Evolutionary conservation across 1,140 invertebrate species (phyloP).

Genomic region (Nilaparvata lugens): DNA sequence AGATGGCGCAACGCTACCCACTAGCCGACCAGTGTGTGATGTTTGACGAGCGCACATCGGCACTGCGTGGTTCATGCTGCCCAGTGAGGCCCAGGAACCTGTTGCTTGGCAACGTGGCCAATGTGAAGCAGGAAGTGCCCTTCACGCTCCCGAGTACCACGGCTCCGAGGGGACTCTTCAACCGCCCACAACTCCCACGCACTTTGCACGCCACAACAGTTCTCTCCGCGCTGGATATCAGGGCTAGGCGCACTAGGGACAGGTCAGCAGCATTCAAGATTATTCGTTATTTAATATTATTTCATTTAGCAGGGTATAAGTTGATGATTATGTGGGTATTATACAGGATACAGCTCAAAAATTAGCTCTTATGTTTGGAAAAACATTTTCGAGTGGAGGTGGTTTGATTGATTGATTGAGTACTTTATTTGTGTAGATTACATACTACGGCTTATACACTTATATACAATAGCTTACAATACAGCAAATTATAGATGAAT

Average conservation of each 20-base stretch:
- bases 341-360: too few species aligned
- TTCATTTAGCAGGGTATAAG: too few species aligned
- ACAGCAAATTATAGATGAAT: too few species aligned
- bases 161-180: constrained; percentile 28
- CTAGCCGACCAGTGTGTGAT: constrained; percentile 63
- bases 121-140: constrained; percentile 62
- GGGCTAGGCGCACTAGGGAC: constrained; percentile 26
- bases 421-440: too few species aligned
- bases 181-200: constrained; percentile 32
- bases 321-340: too few species aligned
- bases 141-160: constrained; percentile 48
- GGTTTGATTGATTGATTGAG: too few species aligned
- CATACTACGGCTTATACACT: too few species aligned
- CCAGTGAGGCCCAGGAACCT: constrained; percentile 65
- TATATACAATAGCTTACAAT: too few species aligned
- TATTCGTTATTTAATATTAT: too few species aligned
- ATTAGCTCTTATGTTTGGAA: too few species aligned
- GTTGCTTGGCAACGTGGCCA: constrained; percentile 56
- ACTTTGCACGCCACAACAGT: constrained; percentile 44
- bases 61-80: constrained; percentile 80
- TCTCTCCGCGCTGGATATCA: constrained; percentile 49
- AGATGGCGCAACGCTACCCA: constrained; percentile 59
- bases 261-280: not conserved
- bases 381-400: too few species aligned
- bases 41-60: constrained; percentile 52